Percentiles rank a stretch among this genome's conserved stretches.
Evolutionary conservation across 2,888 invertebrate genomes (phyloP).

Genomic region (Agrilus mali): DNA sequence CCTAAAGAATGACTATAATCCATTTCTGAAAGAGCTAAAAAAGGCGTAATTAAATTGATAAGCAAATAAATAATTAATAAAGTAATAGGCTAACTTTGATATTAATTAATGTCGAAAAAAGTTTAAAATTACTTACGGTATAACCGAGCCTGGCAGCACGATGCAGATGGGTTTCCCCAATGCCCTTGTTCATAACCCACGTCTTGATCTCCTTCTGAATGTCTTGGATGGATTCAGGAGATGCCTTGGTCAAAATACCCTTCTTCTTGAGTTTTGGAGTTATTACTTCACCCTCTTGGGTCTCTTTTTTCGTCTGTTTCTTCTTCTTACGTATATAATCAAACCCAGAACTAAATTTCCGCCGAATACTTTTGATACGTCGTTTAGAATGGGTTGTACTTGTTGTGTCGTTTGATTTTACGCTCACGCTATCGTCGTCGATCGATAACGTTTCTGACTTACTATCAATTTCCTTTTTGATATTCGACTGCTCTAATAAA

Average conservation of each 20-base stretch:
- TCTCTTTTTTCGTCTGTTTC: slow-evolving; percentile 50
- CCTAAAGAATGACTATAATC: too few relatives aligned
- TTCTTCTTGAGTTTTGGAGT: slow-evolving; percentile 37
- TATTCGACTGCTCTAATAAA: slow-evolving; percentile 22
- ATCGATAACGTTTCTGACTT: slow-evolving; percentile 29
- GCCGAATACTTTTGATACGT: slow-evolving; percentile 50
- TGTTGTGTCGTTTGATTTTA: slow-evolving; percentile 10
- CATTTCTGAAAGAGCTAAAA: too few relatives aligned
- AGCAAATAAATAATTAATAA: too few relatives aligned
- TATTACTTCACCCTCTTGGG: slow-evolving; percentile 15
- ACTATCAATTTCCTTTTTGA: slow-evolving; percentile 27
- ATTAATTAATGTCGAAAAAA: too few relatives aligned
- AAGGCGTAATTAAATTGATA: too few relatives aligned
- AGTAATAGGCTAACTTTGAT: too few relatives aligned
- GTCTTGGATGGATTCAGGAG: slow-evolving; percentile 58
- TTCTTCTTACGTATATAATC: slow-evolving; percentile 86
- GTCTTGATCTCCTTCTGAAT: slow-evolving; percentile 76
- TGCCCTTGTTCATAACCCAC: slow-evolving; percentile 88
- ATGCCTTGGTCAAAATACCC: slow-evolving; percentile 37
- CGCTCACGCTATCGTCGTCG: slow-evolving; percentile 21
- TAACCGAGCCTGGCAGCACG: slow-evolving; percentile 82
- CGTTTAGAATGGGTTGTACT: slow-evolving; percentile 31
- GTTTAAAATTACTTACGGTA: slow-evolving; percentile 51
- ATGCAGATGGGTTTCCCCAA: slow-evolving; percentile 87
- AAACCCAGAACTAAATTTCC: slow-evolving; percentile 73